Base-by-base conservation (phyloP, 2,797 vertebrate species). In the Hippopotamyrus pictus region DNA sequence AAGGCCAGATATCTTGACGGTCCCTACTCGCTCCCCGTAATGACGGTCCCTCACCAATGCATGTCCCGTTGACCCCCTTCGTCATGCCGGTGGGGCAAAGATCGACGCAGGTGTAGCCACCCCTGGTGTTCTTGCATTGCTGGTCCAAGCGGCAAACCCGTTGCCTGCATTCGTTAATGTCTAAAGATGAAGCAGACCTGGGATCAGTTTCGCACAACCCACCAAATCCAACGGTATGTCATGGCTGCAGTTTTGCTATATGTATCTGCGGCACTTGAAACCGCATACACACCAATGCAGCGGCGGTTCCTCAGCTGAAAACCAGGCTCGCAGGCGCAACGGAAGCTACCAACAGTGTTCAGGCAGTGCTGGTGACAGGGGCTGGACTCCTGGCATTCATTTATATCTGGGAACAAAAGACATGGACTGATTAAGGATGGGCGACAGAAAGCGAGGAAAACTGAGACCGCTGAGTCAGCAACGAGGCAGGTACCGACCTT, bases 91-190 rank as follows among this genome's bases (percentile, higher is more conserved):
- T 95, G 5, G 97, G 97, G 92, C 99, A 99, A 88, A 99, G 95
- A 92, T 99, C 99, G 25, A 98, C 97, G 92, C 99, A 99, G 89
- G 96, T 97, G 92, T 98, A 99, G 90, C 99, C 97, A 2, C 99
- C 99, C 0, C 97, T 97, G 0, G 97, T 98, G 93, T 99, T 99
- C 93, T 97, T 98, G 92, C 99, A 99, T 90, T 97, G 97, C 91
- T 99, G 99, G 90, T 99, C 98, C 3, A 95, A 96, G 85, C 97
- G 97, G 94, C 99, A 99, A 4, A 98, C 97, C 0, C 96, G 96
- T 94, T 99, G 98, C 88, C 97, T 96, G 94, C 99, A 99, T 91
- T 99, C 98, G 0, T 99, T 99, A 92, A 99, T 95, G 90, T 99
- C 98, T 99, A 92, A 37, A 29, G 73, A 14, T 41, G 62, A 92